These are phyloP conservation scores for Accipiter virgatus DNA, from an alignment of 2,113 vertebrate genomes.

Conservation along the genomic window DNA sequence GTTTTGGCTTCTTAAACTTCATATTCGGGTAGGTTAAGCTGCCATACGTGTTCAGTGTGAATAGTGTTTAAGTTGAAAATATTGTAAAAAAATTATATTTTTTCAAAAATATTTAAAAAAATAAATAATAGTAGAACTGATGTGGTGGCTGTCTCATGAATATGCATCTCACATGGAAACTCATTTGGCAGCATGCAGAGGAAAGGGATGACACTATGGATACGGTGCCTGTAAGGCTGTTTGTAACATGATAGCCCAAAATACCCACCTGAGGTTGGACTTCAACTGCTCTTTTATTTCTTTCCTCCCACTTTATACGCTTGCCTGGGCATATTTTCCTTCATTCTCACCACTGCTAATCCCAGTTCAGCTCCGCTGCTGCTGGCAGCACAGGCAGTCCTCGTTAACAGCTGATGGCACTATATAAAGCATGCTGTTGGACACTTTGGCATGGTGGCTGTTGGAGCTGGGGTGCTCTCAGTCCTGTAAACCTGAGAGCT, in stretches of 20 bases:
- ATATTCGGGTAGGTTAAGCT: constrained; percentile 80
- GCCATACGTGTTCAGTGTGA: constrained; percentile 86
- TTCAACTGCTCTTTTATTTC: background rate
- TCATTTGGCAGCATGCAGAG: background rate
- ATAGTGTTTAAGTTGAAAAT: constrained; percentile 91
- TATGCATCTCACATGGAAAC: background rate
- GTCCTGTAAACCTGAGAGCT: background rate
- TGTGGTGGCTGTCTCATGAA: constrained; percentile 56
- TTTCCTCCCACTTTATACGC: background rate
- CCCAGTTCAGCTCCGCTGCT: background rate
- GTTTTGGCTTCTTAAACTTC: constrained; percentile 84
- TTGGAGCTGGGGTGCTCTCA: background rate
- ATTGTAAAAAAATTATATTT: constrained; percentile 91
- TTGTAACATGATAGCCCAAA: background rate
- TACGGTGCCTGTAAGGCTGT: background rate
- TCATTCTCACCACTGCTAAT: rapidly evolving
- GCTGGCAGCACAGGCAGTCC: background rate
- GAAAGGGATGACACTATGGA: rapidly evolving
- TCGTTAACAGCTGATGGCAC: background rate
- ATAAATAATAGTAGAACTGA: constrained; percentile 90
- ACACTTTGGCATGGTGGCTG: background rate
- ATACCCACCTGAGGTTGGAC: background rate
- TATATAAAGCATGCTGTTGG: background rate
- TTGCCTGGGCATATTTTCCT: background rate
- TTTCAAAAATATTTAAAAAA: constrained; percentile 93